phyloP scores from a whole-genome alignment of 2,113 vertebrate species.

The Pitta sordida region DNA sequence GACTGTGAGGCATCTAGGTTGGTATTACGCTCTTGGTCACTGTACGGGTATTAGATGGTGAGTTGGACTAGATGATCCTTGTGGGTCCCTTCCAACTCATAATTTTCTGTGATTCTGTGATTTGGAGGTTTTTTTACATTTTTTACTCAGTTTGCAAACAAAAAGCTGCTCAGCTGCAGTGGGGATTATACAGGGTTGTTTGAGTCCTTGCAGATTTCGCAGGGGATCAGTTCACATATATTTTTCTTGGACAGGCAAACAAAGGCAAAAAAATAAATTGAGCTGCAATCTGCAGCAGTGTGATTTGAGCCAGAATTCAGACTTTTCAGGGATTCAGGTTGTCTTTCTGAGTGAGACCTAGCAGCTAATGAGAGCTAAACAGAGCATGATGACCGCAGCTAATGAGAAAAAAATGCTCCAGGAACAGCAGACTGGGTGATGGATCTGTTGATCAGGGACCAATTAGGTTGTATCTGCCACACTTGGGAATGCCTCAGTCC shows the following conservation, averaged over 20 bases:
- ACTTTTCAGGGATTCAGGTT: background rate
- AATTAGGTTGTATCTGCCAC: slow-evolving; percentile 14
- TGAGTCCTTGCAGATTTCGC: background rate
- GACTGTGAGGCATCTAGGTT: too few species aligned
- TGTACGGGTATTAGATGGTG: too few species aligned
- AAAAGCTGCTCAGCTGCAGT: background rate
- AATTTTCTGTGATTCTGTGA: too few species aligned
- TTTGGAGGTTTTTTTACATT: background rate
- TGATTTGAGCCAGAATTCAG: background rate
- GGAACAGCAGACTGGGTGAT: background rate
- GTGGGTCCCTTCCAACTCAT: too few species aligned
- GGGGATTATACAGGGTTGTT: background rate
- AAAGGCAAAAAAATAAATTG: background rate
- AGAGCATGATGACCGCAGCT: slow-evolving; percentile 17
- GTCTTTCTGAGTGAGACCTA: background rate
- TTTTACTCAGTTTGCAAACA: background rate
- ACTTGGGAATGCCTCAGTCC: background rate
- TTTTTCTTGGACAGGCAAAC: background rate
- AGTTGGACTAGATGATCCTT: too few species aligned
- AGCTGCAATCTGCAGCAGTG: background rate
- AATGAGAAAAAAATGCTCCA: slow-evolving; percentile 21
- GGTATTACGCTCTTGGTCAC: too few species aligned
- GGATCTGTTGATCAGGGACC: slow-evolving; percentile 25
- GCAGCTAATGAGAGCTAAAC: slow-evolving; percentile 13
- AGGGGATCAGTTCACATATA: background rate